Percentiles rank a stretch among this genome's conserved stretches.
Conservation (phyloP, 1,140 invertebrate species). For the Saccostrea echinata region DNA sequence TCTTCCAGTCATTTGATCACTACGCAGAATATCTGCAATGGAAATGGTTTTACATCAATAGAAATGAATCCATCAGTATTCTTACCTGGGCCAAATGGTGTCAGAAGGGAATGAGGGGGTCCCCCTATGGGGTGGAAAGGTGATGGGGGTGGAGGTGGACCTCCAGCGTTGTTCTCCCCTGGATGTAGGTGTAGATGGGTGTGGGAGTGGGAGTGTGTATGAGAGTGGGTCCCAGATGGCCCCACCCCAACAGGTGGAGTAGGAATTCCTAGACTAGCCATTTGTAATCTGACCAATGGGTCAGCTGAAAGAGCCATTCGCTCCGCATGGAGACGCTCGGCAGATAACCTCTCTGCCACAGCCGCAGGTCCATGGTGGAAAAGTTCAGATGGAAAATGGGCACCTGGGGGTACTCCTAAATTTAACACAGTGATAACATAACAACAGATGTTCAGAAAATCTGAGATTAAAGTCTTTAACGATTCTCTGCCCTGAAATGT, state of each 20-base stretch:
- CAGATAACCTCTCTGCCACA: constrained; percentile 75
- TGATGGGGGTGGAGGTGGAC: constrained; percentile 84
- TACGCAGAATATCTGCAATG: constrained; percentile 73
- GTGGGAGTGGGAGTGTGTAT: constrained; percentile 87
- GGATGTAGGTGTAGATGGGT: constrained; percentile 93
- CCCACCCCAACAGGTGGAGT: constrained; percentile 59
- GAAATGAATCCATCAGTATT: constrained; percentile 7
- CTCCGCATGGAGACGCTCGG: constrained; percentile 83
- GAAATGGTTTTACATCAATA: constrained; percentile 45
- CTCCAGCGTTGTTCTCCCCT: constrained; percentile 82
- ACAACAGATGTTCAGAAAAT: neutral
- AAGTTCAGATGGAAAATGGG: constrained; percentile 46
- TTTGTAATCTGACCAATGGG: constrained; percentile 90
- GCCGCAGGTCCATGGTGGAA: constrained; percentile 36
- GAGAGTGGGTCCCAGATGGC: constrained; percentile 89
- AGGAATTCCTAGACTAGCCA: constrained; percentile 90
- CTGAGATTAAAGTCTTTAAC: neutral
- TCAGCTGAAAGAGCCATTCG: constrained; percentile 86
- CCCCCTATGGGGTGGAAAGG: constrained; percentile 76
- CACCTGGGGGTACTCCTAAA: constrained; percentile 50
- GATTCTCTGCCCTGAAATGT: neutral
- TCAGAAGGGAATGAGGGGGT: constrained; percentile 81
- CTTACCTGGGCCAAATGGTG: constrained; percentile 71
- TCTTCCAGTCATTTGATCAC: constrained; percentile 74
- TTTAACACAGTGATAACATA: constrained; percentile 16